phyloP scores from a whole-genome alignment of 2,113 vertebrate genomes.

The Atractosteus spatula region DNA sequence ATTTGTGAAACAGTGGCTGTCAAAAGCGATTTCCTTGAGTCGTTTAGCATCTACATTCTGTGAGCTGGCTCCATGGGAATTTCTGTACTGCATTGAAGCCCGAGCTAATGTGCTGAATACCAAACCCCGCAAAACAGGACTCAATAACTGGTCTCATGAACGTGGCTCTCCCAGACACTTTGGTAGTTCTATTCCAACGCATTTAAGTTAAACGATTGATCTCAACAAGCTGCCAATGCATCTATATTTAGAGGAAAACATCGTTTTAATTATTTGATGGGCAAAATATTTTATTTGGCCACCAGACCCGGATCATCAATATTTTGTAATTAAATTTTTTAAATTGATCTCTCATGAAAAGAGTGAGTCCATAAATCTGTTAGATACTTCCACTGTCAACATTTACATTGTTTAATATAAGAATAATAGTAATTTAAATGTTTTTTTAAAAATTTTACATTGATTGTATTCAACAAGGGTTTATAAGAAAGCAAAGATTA shows the following conservation, averaged over 20 bases:
- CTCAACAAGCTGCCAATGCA: too few species aligned
- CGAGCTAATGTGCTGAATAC: slow-evolving; percentile 4
- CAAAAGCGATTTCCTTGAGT: background rate
- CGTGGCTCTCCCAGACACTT: background rate
- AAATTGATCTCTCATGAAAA: slow-evolving; percentile 9
- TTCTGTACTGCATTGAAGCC: slow-evolving; percentile 2
- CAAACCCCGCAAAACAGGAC: background rate
- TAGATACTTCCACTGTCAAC: background rate
- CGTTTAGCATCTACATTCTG: background rate
- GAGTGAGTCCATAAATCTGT: slow-evolving; percentile 2
- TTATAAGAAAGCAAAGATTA: too few species aligned
- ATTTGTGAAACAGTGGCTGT: background rate
- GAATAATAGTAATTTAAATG: background rate
- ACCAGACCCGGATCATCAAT: background rate
- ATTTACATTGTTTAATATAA: background rate
- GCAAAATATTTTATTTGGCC: background rate
- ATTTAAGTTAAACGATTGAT: too few species aligned
- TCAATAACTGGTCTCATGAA: background rate
- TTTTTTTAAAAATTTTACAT: background rate
- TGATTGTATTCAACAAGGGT: too few species aligned
- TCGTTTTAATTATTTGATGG: background rate
- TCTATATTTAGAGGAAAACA: background rate
- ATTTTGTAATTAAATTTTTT: slow-evolving; percentile 18
- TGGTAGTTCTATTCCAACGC: too few species aligned
- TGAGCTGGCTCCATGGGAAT: slow-evolving; percentile 6